Base-by-base conservation (phyloP, 2,888 invertebrate genomes). In the Phaedon cochleariae region DNA sequence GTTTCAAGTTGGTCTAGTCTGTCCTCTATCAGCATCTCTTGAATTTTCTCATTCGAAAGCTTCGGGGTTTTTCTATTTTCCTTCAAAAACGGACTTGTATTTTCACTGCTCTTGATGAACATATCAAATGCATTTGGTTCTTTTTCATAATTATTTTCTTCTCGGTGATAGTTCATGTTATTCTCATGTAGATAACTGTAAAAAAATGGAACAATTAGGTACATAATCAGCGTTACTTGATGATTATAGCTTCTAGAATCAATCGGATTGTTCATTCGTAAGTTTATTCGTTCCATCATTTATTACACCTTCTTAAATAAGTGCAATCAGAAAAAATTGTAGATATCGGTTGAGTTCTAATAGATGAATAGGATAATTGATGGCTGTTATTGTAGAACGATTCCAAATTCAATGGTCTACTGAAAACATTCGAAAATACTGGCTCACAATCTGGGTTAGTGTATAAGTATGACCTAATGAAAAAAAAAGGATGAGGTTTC, bases 1-100 rank as follows among this genome's bases (percentile, higher is more conserved):
- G 80, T 79, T 71, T 83, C 83, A 37, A 83, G 69, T 54, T 82
- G 81, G 69, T 83, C 81, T 53, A 83, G 68, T 53, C 82, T 73
- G 69, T 83, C 83, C 69, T 83, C 83, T 49, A 83, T 83, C 48
- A 83, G 72, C 70, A 83, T 58, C 21, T 82, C 80, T 34, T 77
- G 70, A 15, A 80, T 63, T 52, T 74, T 59, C 34, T 74, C 63
- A 17, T 68, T 53, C 0, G 72, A 59, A 22, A 82, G 73, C 10
- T 48, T 26, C 2, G 82, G 81, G 1, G 81, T 82, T 68, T 71
- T 64, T 17, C 37, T 55, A 12, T 58, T 52, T 63, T 67, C 69
- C 61, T 70, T 72, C 1, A 48, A 57, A 37, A 74, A 69, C 12
- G 62, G 63, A 17, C 69, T 68, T 0, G 68, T 49, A 17, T 64